Conservation (phyloP, 2,888 invertebrate species). For the Chesias legatella region DNA sequence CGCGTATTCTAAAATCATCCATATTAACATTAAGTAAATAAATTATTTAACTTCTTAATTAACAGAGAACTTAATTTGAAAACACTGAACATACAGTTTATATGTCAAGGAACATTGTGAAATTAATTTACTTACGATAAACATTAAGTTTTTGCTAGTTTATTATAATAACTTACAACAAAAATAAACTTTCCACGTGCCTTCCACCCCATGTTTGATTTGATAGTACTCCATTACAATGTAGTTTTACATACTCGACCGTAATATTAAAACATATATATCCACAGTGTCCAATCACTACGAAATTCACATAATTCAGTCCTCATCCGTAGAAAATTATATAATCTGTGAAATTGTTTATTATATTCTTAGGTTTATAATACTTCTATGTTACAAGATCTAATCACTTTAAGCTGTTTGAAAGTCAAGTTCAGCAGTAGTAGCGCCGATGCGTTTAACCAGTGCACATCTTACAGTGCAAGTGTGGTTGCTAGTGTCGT, state of each 20-base stretch:
- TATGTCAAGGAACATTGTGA: constrained; percentile 58
- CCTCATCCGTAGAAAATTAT: constrained; percentile 19
- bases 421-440: constrained; percentile 11
- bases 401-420: constrained; percentile 27
- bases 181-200: neutral
- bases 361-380: constrained; percentile 16
- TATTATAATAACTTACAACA: constrained; percentile 14
- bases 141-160: constrained; percentile 31
- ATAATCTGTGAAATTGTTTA: constrained; percentile 15
- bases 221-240: neutral
- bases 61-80: constrained; percentile 39
- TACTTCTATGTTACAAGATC: constrained; percentile 20
- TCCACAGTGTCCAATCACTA: constrained; percentile 10
- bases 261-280: constrained; percentile 1
- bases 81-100: constrained; percentile 37
- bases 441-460: constrained; percentile 6
- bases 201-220: constrained; percentile 1
- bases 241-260: constrained; percentile 2
- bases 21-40: constrained; percentile 22
- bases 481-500: constrained; percentile 68
- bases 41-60: constrained; percentile 37
- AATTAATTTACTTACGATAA: constrained; percentile 45
- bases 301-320: constrained; percentile 11
- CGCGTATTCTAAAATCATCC: constrained; percentile 35
- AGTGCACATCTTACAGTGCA: constrained; percentile 52